Conservation (phyloP, 2,113 vertebrate species). For the Nesoenas mayeri region DNA sequence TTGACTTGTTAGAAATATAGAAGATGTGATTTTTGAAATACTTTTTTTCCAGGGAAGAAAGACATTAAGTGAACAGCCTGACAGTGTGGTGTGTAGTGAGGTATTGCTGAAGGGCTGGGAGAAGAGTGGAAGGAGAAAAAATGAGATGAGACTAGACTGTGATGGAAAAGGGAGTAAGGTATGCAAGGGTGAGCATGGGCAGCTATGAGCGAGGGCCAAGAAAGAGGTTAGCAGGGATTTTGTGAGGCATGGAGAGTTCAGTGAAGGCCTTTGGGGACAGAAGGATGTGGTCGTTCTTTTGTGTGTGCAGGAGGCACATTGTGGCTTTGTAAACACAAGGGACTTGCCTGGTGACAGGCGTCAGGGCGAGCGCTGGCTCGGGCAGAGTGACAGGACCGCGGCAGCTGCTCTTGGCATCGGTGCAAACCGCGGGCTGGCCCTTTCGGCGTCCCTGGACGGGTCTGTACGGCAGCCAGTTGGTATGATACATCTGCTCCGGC, state of each 20-base stretch:
- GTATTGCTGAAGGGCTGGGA: background rate
- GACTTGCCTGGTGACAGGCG: fast-evolving
- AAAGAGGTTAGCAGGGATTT: background rate
- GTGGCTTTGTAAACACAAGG: background rate
- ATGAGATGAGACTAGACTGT: background rate
- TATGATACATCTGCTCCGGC: background rate
- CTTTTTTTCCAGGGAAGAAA: background rate
- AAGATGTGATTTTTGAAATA: background rate
- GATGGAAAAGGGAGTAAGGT: background rate
- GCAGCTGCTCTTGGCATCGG: background rate
- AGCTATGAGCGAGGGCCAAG: background rate
- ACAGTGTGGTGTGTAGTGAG: background rate
- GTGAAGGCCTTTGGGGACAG: background rate
- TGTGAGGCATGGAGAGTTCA: background rate
- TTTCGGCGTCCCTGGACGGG: fast-evolving
- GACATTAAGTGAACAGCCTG: background rate
- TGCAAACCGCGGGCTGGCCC: background rate
- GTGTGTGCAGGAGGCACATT: background rate
- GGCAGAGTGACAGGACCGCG: background rate
- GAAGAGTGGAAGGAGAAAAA: background rate
- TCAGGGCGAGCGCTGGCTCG: background rate
- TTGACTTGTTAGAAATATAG: background rate
- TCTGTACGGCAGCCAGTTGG: background rate
- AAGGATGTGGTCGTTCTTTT: background rate
- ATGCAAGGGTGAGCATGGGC: background rate